Conservation (phyloP, 2,797 vertebrate species). For the Onychomys arenicola region DNA sequence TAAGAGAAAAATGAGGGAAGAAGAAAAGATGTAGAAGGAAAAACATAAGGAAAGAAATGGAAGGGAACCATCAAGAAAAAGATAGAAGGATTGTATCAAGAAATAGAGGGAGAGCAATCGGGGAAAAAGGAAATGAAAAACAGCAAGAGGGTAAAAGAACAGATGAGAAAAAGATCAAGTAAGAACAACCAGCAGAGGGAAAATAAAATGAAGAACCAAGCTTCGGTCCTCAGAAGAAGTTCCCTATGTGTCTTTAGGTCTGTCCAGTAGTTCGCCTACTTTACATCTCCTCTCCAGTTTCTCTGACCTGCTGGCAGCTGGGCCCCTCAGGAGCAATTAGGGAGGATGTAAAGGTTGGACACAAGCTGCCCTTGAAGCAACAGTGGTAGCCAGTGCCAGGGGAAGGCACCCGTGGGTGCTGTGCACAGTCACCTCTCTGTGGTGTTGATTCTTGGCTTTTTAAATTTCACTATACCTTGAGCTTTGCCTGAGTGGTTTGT, state of each 20-base stretch:
- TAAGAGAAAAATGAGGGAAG: background rate
- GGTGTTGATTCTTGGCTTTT: background rate
- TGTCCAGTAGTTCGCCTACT: background rate
- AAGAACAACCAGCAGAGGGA: background rate
- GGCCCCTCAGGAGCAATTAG: background rate
- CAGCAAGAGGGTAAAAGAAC: background rate
- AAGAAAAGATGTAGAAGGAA: background rate
- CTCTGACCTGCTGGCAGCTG: background rate
- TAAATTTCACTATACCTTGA: background rate
- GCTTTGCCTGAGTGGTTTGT: background rate
- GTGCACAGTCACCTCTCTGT: accelerated
- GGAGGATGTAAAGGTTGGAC: background rate
- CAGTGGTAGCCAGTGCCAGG: background rate
- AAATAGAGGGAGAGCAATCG: background rate
- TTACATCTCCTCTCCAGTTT: background rate
- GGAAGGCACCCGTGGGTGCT: background rate
- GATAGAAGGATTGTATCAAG: background rate
- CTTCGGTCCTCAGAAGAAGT: background rate
- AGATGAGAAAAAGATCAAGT: background rate
- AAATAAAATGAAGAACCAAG: background rate
- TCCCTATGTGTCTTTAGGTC: background rate
- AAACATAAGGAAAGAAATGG: background rate
- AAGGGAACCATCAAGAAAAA: background rate
- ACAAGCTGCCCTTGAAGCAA: background rate
- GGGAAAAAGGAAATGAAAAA: no score